A percentile compares a stretch with the other conserved stretches of the same genome.
Conservation (phyloP, 2,113 vertebrate genomes). For the Pygathrix nemaeus region DNA sequence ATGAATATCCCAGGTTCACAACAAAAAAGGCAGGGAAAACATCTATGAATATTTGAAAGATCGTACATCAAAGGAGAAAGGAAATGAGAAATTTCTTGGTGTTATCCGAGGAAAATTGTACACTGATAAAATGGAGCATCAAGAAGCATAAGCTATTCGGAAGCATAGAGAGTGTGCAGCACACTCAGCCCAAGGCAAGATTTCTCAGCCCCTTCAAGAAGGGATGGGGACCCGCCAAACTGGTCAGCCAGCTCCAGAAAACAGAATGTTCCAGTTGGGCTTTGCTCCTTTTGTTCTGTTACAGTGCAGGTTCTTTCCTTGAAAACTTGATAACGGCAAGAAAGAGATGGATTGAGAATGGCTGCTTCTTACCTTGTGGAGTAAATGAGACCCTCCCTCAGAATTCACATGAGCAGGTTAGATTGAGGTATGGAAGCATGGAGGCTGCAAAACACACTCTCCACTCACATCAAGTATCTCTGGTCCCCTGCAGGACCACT, state of each 20-base stretch:
- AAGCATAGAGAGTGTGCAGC: not conserved
- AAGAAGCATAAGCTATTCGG: not conserved
- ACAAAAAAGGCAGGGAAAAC: slow-evolving; percentile 39
- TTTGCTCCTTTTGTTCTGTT: not conserved
- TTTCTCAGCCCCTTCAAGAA: not conserved
- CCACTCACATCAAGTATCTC: not conserved
- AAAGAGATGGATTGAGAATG: not conserved
- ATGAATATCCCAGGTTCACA: slow-evolving; percentile 46
- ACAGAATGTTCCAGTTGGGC: not conserved
- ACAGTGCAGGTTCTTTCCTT: not conserved
- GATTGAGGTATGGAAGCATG: not conserved
- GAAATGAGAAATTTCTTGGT: slow-evolving; percentile 65
- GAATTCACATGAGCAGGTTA: not conserved
- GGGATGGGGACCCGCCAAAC: not conserved
- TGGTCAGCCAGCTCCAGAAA: not conserved
- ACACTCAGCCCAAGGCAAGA: not conserved
- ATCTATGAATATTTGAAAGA: slow-evolving; percentile 74
- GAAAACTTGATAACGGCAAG: not conserved
- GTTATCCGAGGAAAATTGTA: slow-evolving; percentile 48
- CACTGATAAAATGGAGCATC: slow-evolving; percentile 35
- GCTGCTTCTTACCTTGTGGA: not conserved
- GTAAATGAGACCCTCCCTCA: not conserved
- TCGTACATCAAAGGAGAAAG: slow-evolving; percentile 59
- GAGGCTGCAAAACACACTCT: not conserved
- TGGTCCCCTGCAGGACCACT: not conserved